These are phyloP conservation scores for Scelioninae gen. 1 DNA, from an alignment of 2,888 invertebrate species.

Conservation along the genomic window DNA sequence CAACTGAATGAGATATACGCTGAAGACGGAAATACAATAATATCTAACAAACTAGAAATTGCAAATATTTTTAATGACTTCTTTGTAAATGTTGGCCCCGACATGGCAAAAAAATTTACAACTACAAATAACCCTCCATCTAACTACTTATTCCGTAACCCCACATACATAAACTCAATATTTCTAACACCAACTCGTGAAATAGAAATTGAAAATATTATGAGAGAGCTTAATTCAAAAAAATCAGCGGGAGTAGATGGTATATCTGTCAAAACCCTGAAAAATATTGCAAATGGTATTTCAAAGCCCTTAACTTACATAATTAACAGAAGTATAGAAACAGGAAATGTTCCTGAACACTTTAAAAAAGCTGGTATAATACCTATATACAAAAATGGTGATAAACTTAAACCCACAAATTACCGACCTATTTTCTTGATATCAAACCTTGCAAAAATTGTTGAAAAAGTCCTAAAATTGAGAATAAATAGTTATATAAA, in stretches of 20 bases:
- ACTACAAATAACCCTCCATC: too few species aligned
- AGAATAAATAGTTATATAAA: constrained; percentile 6
- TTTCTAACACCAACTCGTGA: constrained; percentile 3
- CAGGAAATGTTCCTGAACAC: constrained; percentile 2
- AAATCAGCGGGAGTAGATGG: constrained; percentile 30
- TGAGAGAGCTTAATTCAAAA: constrained; percentile 17
- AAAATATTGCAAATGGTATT: neutral
- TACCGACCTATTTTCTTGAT: constrained; percentile 27
- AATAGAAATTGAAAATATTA: constrained; percentile 17
- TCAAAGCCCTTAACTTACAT: neutral
- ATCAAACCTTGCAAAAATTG: constrained; percentile 29
- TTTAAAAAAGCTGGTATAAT: constrained; percentile 30
- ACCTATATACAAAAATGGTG: constrained; percentile 16
- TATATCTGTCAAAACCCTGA: constrained; percentile 14
- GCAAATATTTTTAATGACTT: constrained; percentile 16
- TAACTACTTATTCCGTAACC: too few species aligned
- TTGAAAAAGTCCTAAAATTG: constrained; percentile 15
- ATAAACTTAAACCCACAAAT: constrained; percentile 3
- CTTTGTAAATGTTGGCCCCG: constrained; percentile 15
- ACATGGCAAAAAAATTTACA: constrained; percentile 3
- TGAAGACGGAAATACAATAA: too few species aligned
- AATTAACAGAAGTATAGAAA: constrained; percentile 24
- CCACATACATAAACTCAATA: too few species aligned
- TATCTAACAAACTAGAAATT: neutral
- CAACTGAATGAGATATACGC: too few species aligned